Percentiles rank a stretch among this genome's conserved stretches.
These are phyloP conservation scores for Eulemur albifrons DNA, from an alignment of 2,797 vertebrate genomes.

Conservation along the genomic window DNA sequence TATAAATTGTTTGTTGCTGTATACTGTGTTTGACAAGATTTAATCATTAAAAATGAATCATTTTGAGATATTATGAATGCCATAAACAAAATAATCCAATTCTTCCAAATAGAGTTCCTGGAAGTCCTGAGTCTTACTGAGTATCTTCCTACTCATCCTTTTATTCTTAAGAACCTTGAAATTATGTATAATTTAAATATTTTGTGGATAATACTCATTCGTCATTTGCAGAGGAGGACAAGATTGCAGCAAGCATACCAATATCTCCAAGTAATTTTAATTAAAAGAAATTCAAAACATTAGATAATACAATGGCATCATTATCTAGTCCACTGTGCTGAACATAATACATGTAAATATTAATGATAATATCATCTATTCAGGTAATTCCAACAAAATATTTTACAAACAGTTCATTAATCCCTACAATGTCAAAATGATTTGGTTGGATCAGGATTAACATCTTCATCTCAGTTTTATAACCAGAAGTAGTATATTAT, in stretches of 20 bases:
- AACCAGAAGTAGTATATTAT: not conserved
- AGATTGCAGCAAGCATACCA: constrained; percentile 67
- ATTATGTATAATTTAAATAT: constrained; percentile 83
- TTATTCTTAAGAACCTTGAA: constrained; percentile 80
- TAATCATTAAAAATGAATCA: constrained; percentile 81
- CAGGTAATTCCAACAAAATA: constrained; percentile 53
- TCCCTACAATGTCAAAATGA: not conserved
- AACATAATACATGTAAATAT: not conserved
- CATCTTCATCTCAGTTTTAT: not conserved
- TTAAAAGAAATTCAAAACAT: constrained; percentile 72
- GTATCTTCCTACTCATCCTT: constrained; percentile 73
- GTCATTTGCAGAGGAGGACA: constrained; percentile 70
- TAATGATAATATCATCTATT: constrained; percentile 18
- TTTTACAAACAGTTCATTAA: constrained; percentile 56
- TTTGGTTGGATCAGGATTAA: not conserved
- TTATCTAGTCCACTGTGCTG: constrained; percentile 46
- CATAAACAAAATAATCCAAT: constrained; percentile 78
- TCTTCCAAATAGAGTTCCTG: constrained; percentile 73
- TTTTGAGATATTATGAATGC: constrained; percentile 72
- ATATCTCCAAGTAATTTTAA: constrained; percentile 79
- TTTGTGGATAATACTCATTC: constrained; percentile 72
- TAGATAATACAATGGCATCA: constrained; percentile 55
- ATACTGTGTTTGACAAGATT: constrained; percentile 70
- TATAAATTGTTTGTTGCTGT: not conserved
- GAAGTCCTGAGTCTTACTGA: constrained; percentile 78